phyloP scores from a whole-genome alignment of 92 coral and sea anemone species.

The Actinostola sp. region DNA sequence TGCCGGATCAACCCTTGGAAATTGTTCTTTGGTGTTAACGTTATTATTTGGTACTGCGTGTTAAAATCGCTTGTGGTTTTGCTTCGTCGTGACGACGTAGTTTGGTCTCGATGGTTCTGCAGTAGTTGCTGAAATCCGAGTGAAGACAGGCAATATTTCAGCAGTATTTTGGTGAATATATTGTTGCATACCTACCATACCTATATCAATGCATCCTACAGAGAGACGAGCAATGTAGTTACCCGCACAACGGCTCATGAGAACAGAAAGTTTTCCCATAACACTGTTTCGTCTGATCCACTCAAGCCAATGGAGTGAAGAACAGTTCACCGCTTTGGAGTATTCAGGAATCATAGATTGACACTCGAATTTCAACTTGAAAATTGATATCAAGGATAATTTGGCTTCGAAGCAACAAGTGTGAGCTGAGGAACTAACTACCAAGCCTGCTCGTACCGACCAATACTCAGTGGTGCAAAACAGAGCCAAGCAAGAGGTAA shows the following conservation, averaged over 20 bases:
- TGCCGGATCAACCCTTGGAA: conserved; percentile 6
- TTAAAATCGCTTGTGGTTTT: not conserved
- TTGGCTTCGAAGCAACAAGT: conserved; percentile 5
- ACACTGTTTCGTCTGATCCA: not conserved
- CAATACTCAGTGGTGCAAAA: too few relatives aligned
- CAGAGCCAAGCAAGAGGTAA: conserved; percentile 10
- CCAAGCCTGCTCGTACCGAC: not conserved
- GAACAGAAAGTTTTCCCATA: not conserved
- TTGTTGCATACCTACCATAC: conserved; percentile 55
- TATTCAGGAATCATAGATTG: not conserved
- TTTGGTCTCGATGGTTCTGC: not conserved
- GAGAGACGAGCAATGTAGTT: not conserved
- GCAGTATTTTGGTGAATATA: conserved; percentile 11
- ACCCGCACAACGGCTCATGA: not conserved
- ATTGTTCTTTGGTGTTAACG: conserved; percentile 2
- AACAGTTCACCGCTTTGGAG: not conserved
- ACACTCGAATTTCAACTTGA: not conserved
- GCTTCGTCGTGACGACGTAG: not conserved
- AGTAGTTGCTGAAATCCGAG: not conserved
- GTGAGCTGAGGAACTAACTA: not conserved
- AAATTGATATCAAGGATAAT: conserved; percentile 4
- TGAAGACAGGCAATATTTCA: conserved; percentile 19
- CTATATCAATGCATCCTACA: conserved; percentile 22
- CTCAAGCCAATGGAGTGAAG: not conserved
- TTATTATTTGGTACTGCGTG: conserved; percentile 22